A percentile compares a stretch with the other conserved stretches of the same genome.
These are phyloP conservation scores for Malthinus seriepunctatus DNA, from an alignment of 2,888 invertebrate species.

Conservation along the genomic window DNA sequence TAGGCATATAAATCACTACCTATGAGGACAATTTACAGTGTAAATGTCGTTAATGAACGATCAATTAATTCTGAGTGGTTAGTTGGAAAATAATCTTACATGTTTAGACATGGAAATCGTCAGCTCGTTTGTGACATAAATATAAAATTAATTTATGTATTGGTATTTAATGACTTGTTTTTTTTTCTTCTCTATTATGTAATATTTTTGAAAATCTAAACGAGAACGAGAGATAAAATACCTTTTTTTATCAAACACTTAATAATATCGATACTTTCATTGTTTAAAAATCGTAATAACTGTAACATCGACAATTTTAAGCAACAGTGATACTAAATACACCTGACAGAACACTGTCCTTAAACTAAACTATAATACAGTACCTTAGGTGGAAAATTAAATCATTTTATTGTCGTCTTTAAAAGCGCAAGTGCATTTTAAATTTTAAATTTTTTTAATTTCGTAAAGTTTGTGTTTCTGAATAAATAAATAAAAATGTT, in stretches of 20 bases:
- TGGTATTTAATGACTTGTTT: background rate
- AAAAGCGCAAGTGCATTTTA: background rate
- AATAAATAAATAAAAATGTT: constrained; percentile 39
- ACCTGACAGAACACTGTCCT: background rate
- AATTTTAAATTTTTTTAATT: background rate
- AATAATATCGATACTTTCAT: background rate
- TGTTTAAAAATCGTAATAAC: background rate
- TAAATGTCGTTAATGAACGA: no score
- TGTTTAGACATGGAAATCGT: no score
- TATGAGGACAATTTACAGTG: no score
- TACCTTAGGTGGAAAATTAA: background rate
- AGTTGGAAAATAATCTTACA: no score
- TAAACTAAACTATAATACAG: constrained; percentile 1
- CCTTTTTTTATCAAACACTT: background rate
- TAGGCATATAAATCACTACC: no score
- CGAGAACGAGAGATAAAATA: background rate
- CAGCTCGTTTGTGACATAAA: no score
- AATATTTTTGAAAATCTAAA: background rate
- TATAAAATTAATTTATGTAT: no score
- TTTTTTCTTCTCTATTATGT: background rate
- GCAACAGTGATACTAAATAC: background rate
- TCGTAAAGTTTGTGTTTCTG: background rate
- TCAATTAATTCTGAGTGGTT: no score
- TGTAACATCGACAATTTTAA: background rate
- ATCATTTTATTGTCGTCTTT: background rate